Evolutionary conservation across 2,888 invertebrate species (phyloP), one percentile per base, ranked within the genome.

Genomic region (Pammene fasciana): DNA sequence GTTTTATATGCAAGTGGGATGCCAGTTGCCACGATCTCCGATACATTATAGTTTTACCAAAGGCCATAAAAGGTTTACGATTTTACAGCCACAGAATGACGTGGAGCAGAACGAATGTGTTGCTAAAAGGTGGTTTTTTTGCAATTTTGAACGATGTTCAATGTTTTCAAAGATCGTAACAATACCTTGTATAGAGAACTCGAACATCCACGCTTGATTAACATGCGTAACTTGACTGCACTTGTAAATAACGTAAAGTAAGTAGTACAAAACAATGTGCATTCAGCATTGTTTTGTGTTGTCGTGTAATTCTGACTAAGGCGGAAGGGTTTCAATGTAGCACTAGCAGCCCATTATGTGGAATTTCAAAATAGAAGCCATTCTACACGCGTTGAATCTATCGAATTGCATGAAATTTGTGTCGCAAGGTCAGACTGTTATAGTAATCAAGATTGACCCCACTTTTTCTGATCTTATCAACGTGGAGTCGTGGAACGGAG

Each of bases 381-480:
- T 18, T 16, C 60, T 14, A 59, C 64, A 64, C 62, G 57, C 52
- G 64, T 68, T 52, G 57, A 68, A 54, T 65, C 52, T 50, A 64
- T 57, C 26, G 38, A 59, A 65, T 59, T 68, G 64, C 52, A 59
- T 36, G 50, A 68, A 57, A 68, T 59, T 59, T 52, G 34, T 57
- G 68, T 59, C 26, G 60, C 70, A 65, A 65, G 60, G 65, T 65
- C 57, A 65, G 50, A 45, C 54, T 70, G 57, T 54, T 70, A 60
- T 41, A 41, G 46, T 65, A 65, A 70, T 46, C 57, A 59, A 65
- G 46, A 70, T 70, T 70, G 64, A 68, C 70, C 70, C 55, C 41
- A 60, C 65, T 60, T 70, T 68, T 70, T 26, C 26, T 70, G 48
- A 65, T 41, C 55, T 70, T 70, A 70, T 70, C 70, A 70, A 65